phyloP scores from a whole-genome alignment of 2,113 vertebrate species.

The Acinonyx jubatus region DNA sequence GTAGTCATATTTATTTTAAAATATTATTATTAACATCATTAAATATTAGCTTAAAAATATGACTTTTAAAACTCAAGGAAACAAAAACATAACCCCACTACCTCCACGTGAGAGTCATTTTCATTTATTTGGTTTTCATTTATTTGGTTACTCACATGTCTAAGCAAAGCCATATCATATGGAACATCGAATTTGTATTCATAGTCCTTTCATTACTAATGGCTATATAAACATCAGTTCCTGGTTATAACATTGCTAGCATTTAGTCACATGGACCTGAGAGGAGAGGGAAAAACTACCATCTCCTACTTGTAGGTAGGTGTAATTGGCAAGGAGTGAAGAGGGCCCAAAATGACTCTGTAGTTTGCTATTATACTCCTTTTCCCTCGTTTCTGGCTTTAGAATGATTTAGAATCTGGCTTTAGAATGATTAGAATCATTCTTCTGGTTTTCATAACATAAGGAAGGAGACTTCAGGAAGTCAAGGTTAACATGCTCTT shows the following conservation, averaged over 20 bases:
- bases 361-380: neutral
- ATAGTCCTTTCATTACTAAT: neutral
- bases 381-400: neutral
- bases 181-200: neutral
- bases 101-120: neutral
- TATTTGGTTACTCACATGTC: neutral
- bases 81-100: slow-evolving; percentile 17
- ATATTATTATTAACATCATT: neutral
- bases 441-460: slow-evolving; percentile 22
- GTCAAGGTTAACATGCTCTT: neutral
- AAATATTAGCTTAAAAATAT: neutral
- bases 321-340: neutral
- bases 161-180: neutral
- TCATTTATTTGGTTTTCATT: slow-evolving; percentile 1
- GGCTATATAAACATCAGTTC: neutral
- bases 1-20: slow-evolving; percentile 28
- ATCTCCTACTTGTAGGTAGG: neutral
- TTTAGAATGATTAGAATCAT: slow-evolving; percentile 15
- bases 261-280: neutral
- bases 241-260: neutral
- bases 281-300: neutral
- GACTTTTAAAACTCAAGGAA: neutral
- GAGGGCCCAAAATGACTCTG: neutral
- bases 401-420: neutral
- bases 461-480: slow-evolving; percentile 4